A percentile compares a stretch with the other conserved stretches of the same genome.
Conservation (phyloP, 2,113 vertebrate genomes). For the Dolichallabes microphthalmus region DNA sequence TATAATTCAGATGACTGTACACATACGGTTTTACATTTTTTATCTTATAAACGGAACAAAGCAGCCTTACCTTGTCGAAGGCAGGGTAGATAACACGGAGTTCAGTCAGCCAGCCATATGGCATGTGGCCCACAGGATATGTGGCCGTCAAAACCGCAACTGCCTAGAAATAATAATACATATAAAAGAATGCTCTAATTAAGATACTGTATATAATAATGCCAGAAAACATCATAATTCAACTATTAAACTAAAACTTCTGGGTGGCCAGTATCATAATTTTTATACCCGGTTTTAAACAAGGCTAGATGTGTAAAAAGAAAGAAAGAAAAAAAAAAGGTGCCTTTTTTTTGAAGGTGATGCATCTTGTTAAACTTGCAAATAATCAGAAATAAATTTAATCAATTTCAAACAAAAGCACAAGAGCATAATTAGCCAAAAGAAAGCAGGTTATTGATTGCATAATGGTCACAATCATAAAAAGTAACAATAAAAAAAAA, state of each 20-base stretch:
- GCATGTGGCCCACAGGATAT: constrained; percentile 89
- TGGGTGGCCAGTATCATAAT: not conserved
- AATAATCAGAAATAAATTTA: not conserved
- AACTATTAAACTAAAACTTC: not conserved
- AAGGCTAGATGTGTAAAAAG: not conserved
- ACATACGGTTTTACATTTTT: not conserved
- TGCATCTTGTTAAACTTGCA: not conserved
- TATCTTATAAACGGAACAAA: not conserved
- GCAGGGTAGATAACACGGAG: constrained; percentile 88
- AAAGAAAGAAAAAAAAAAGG: not conserved
- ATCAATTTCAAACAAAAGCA: not conserved
- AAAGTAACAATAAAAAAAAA: not conserved
- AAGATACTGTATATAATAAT: not conserved
- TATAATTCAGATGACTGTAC: not conserved
- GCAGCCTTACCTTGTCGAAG: constrained; percentile 83
- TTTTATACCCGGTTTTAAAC: not conserved
- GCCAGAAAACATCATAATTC: not conserved
- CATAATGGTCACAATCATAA: not conserved
- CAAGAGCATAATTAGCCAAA: not conserved
- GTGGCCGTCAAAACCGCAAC: constrained; percentile 87
- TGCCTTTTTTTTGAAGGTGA: not conserved
- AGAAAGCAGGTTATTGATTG: not conserved
- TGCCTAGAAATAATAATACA: constrained; percentile 65
- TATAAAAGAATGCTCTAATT: constrained; percentile 12
- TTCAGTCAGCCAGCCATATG: constrained; percentile 88